Base-by-base conservation (phyloP, 2,113 vertebrate species). In the Gobio gobio region DNA sequence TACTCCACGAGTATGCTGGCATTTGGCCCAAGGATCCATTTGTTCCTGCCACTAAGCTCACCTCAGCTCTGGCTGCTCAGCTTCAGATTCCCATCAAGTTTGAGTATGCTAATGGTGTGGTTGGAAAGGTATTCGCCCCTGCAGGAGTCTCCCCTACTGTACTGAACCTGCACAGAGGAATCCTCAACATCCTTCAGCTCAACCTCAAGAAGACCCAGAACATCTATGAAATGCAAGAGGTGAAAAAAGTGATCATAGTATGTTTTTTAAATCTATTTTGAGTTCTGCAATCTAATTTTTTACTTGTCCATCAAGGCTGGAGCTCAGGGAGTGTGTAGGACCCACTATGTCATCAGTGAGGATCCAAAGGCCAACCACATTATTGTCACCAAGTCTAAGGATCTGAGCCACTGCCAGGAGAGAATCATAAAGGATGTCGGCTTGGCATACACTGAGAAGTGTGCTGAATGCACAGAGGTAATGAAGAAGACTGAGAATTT, bases 241-340 rank as follows among this genome's bases (percentile, higher is more conserved):
- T 96, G 86, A 86, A 89, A 29, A 85, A 33, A 82, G 90, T 78
- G 87, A 85, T 63, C 5, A n/a, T 1, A 2, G 22, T 0, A 49
- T 0, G 0, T 78, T 18, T 40, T 2, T 40, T 2, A 29, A 12
- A 59, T 49, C 51, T 14, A 51, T 4, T 9, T 83, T 45, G 76
- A 84, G 72, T 68, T 33, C 12, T 83, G 18, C 22, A 3, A 79
- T 75, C 4, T 5, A 29, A 7, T 83, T 29, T n/a, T 89, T 33
- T 61, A 29, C 82, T 29, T n/a, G 0, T 63, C 13, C 36, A 78
- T 33, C 1, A 83, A 97, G 97, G 92, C 90, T 64, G 95, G 96
- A 88, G 90, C 92, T 90, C 95, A 95, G 87, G 97, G 97, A 64
- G 90, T 96, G 74, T 98, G 97, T 93, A 95, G 95, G 43, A 95